Conservation (phyloP, 2,888 invertebrate species). For the Tryphoninae sp. region DNA sequence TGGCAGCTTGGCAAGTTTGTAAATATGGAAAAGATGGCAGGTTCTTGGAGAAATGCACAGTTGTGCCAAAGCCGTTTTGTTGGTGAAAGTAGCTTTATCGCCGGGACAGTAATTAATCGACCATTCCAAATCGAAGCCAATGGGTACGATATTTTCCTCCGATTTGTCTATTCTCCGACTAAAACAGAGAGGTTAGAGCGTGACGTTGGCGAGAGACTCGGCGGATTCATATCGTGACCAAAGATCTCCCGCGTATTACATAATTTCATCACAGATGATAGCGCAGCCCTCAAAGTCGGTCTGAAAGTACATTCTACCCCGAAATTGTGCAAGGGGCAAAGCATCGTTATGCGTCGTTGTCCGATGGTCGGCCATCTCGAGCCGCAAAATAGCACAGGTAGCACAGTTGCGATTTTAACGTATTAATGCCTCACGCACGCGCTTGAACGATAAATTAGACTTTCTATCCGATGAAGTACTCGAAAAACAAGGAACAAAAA, state of each 20-base stretch:
- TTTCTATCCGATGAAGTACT: too few species aligned
- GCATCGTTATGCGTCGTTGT: slow-evolving; percentile 3
- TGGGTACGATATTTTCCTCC: slow-evolving; percentile 79
- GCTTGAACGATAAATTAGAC: too few species aligned
- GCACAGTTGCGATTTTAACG: slow-evolving; percentile 13
- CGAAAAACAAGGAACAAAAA: background rate
- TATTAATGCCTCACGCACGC: background rate
- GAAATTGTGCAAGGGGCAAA: slow-evolving; percentile 65
- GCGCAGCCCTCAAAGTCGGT: slow-evolving; percentile 75
- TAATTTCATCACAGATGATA: slow-evolving; percentile 74
- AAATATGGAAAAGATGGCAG: slow-evolving; percentile 85
- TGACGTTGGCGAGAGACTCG: too few species aligned
- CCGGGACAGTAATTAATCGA: slow-evolving; percentile 84
- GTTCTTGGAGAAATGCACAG: slow-evolving; percentile 83
- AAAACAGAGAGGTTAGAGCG: slow-evolving; percentile 61
- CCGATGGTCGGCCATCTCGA: background rate
- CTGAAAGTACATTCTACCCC: slow-evolving; percentile 73
- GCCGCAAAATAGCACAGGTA: background rate
- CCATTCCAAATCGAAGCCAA: slow-evolving; percentile 88
- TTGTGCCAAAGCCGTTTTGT: slow-evolving; percentile 85
- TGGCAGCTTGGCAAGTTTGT: slow-evolving; percentile 83
- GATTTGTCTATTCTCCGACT: slow-evolving; percentile 78
- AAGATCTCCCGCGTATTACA: slow-evolving; percentile 69
- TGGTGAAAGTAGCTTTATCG: slow-evolving; percentile 82
- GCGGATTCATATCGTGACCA: too few species aligned